A percentile compares a stretch with the other conserved stretches of the same genome.
Evolutionary conservation across 1,140 invertebrate species (phyloP).

Genomic region (Dinoponera quadriceps): DNA sequence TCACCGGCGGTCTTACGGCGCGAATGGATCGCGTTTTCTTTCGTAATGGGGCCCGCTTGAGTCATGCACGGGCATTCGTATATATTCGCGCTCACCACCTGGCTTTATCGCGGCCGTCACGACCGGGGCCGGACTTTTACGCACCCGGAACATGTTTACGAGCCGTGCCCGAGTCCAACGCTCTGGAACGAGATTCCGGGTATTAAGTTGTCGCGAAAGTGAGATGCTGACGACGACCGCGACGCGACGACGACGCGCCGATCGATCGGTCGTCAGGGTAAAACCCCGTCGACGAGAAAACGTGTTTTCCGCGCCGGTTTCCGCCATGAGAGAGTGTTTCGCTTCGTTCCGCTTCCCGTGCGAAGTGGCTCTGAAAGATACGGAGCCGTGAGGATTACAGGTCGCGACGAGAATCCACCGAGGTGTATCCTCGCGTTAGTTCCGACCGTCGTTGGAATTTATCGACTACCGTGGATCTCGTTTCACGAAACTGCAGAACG

Average conservation of each 20-base stretch:
- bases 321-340: constrained; percentile 3
- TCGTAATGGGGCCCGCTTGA: constrained; percentile 45
- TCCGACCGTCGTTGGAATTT: not conserved
- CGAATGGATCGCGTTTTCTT: constrained; percentile 54
- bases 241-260: not conserved
- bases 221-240: constrained; percentile 6
- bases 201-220: constrained; percentile 54
- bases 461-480: not conserved
- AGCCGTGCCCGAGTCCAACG: constrained; percentile 27
- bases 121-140: constrained; percentile 33
- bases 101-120: constrained; percentile 51
- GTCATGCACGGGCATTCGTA: constrained; percentile 54
- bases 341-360: not conserved
- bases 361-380: not conserved
- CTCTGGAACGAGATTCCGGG: constrained; percentile 45
- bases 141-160: constrained; percentile 45
- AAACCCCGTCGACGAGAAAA: constrained; percentile 21
- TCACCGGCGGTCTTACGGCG: not conserved
- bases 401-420: not conserved
- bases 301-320: constrained; percentile 13
- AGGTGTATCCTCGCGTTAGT: constrained; percentile 2
- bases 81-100: constrained; percentile 47
- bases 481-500: not conserved
- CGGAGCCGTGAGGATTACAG: not conserved
- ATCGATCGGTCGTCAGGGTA: constrained; percentile 43